Evolutionary conservation across 35 echinoderm and acorn worm genomes (phyloP).

Genomic region (Acanthaster planci): DNA sequence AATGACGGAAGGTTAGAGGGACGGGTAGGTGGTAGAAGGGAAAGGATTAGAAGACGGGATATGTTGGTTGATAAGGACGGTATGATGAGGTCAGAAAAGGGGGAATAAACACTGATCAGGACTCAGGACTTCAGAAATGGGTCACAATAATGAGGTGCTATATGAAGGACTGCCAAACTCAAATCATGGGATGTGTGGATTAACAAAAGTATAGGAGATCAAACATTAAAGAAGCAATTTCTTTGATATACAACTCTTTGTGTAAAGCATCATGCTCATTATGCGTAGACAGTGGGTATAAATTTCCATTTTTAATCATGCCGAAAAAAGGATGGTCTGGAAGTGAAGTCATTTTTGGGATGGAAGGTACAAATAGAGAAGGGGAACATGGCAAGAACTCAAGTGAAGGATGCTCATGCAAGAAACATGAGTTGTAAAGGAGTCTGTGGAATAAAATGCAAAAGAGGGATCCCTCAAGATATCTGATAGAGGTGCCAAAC

Average conservation of each 20-base stretch:
- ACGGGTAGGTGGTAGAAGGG: slow-evolving; percentile 22
- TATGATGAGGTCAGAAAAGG: background rate
- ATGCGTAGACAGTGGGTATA: background rate
- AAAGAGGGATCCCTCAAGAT: no score
- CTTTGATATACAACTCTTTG: background rate
- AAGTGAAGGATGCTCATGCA: slow-evolving; percentile 10
- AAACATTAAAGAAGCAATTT: no score
- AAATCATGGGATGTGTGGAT: slow-evolving; percentile 32
- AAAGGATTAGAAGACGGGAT: background rate
- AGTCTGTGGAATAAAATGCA: background rate
- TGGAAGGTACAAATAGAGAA: background rate
- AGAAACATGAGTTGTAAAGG: slow-evolving; percentile 23
- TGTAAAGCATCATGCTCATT: slow-evolving; percentile 24
- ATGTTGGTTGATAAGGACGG: slow-evolving; percentile 6
- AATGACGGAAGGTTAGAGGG: slow-evolving; percentile 16
- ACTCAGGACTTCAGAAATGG: slow-evolving; percentile 17
- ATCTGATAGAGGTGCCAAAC: background rate
- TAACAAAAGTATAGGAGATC: slow-evolving; percentile 35
- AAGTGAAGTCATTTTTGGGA: slow-evolving; percentile 17
- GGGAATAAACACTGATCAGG: slow-evolving; percentile 28
- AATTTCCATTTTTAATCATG: slow-evolving; percentile 18
- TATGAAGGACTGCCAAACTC: slow-evolving; percentile 22
- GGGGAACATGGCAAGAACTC: slow-evolving; percentile 14
- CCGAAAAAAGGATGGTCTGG: slow-evolving; percentile 13
- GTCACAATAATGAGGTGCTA: slow-evolving; percentile 4